Evolutionary conservation across 1,140 invertebrate genomes (phyloP), one percentile per base, ranked within the genome.

Genomic region (Centruroides sculpturatus): DNA sequence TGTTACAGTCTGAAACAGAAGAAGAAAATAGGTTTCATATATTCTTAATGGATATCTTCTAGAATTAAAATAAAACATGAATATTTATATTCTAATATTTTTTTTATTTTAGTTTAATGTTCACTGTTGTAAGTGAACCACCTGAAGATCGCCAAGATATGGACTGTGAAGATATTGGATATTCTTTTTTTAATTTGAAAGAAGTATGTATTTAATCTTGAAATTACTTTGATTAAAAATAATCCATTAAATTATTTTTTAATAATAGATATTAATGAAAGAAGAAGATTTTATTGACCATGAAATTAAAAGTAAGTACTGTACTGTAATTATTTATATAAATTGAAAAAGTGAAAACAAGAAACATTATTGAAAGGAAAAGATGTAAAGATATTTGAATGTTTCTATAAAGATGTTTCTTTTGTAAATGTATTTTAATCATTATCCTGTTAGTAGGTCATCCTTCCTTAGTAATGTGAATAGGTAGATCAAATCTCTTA

Each of bases 81-180:
- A 2, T 8, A 8, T 41, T 6, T 41, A 8, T 6, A 41, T 41
- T 41, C 8, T 41, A 41, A 41, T 41, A 41, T 41, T 41, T 3
- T 41, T 5, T 41, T 41, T 41, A 5, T 41, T 41, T 41, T 46
- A 66, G 65, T 11, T 62, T 66, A 52, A 62, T 35, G 47, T 66
- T 66, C 49, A 66, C 63, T n/a, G 61, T 66, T 56, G 65, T 66
- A 12, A 66, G 65, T 60, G 65, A 66, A 51, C 65, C 65, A 41
- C 12, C 57, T n/a, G 49, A 64, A 35, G 63, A 66, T 47, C 56
- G 56, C 1, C 52, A 66, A 47, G 62, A 60, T 59, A 52, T 64
- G 11, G 65, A 66, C 13, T 66, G 65, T 65, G 63, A 66, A 66
- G 65, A 66, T 47, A n/a, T 66, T 56, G 65, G 60, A 13, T 60